Percentiles rank a stretch among this genome's conserved stretches.
Conservation (phyloP, 2,113 vertebrate genomes). For the Reinhardtius hippoglossoides region DNA sequence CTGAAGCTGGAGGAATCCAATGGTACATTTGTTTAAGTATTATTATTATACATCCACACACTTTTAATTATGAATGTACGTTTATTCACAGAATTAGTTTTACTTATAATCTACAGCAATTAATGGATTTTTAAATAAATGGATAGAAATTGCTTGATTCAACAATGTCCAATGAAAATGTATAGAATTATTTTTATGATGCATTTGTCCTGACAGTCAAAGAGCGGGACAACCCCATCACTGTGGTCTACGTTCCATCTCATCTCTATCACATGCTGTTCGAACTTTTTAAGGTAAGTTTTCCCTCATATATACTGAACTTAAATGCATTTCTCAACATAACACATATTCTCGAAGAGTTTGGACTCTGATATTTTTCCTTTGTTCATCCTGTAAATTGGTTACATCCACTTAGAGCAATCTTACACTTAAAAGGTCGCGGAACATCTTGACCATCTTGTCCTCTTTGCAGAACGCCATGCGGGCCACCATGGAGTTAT, state of each 20-base stretch:
- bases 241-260: slow-evolving; percentile 96
- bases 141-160: not conserved
- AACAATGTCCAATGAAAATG: not conserved
- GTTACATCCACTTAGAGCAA: not conserved
- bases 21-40: slow-evolving; percentile 82
- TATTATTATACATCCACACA: not conserved
- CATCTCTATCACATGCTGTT: slow-evolving; percentile 99
- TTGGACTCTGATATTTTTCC: too few relatives aligned
- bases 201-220: slow-evolving; percentile 83
- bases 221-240: slow-evolving; percentile 87
- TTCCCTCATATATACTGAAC: not conserved
- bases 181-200: not conserved
- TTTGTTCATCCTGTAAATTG: too few relatives aligned
- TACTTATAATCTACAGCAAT: not conserved
- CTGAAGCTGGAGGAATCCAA: slow-evolving; percentile 91
- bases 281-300: slow-evolving; percentile 96
- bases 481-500: slow-evolving; percentile 95
- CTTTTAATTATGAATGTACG: not conserved
- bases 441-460: not conserved
- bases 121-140: not conserved
- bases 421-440: not conserved
- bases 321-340: not conserved
- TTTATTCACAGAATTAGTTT: too few relatives aligned
- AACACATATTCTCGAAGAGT: too few relatives aligned
- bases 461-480: slow-evolving; percentile 91